A percentile compares a stretch with the other conserved stretches of the same genome.
Conservation (phyloP, 2,797 vertebrate genomes). For the Sebastes minor region DNA sequence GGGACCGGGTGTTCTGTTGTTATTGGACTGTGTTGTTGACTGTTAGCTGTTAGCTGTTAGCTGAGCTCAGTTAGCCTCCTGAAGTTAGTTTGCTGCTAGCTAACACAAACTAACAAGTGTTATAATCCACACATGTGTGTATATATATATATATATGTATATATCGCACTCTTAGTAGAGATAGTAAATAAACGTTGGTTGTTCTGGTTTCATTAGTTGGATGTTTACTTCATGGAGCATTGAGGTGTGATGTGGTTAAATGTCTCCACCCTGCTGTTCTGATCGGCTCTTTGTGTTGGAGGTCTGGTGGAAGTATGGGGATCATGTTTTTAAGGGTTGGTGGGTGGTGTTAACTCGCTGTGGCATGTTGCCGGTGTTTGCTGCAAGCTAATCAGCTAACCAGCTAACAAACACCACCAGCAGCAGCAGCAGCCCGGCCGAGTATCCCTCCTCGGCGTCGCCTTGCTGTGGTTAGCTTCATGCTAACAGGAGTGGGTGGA, state of each 20-base stretch:
- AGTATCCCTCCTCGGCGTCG: constrained; percentile 11
- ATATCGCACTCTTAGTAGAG: fast-evolving
- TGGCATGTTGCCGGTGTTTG: constrained; percentile 31
- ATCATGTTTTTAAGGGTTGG: background rate
- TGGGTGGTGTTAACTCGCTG: background rate
- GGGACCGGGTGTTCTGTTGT: background rate
- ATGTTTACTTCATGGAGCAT: background rate
- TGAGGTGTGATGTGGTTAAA: background rate
- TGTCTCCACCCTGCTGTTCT: background rate
- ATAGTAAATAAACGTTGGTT: fast-evolving
- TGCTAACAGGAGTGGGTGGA: constrained; percentile 22
- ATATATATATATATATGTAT: too few relatives aligned
- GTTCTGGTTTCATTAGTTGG: background rate
- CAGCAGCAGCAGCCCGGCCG: background rate
- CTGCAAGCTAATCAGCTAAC: constrained; percentile 27
- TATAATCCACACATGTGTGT: fast-evolving
- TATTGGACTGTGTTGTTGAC: background rate
- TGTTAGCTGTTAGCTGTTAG: background rate
- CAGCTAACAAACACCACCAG: too few relatives aligned
- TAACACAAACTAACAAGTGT: background rate
- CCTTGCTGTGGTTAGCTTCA: constrained; percentile 3
- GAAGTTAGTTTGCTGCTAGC: constrained; percentile 46
- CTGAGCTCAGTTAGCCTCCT: constrained; percentile 33
- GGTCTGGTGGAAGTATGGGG: too few relatives aligned
- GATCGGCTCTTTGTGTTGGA: background rate